Percentiles rank a stretch among this genome's conserved stretches.
phyloP scores from a whole-genome alignment of 1,140 invertebrate species.

The Aleiodes sp. region DNA sequence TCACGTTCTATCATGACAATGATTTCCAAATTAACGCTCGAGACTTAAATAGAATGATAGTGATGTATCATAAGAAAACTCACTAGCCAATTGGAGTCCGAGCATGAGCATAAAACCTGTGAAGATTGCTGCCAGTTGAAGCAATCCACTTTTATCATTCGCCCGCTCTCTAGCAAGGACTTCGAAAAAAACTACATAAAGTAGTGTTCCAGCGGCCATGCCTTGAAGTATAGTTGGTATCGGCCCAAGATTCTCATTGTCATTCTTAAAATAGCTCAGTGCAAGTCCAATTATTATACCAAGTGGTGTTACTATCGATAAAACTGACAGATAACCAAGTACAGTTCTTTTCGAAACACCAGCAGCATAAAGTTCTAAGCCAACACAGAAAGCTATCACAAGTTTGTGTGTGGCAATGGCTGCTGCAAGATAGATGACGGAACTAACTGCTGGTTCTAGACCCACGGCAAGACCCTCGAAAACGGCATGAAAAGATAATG shows the following conservation, averaged over 20 bases:
- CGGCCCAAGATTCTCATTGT: conserved; percentile 61
- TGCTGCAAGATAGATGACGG: conserved; percentile 75
- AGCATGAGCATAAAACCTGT: conserved; percentile 83
- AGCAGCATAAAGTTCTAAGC: conserved; percentile 75
- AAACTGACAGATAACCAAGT: conserved; percentile 69
- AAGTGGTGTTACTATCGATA: conserved; percentile 76
- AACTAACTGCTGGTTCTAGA: conserved; percentile 71
- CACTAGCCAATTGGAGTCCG: conserved; percentile 77
- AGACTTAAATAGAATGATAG: neutral
- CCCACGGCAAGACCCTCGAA: conserved; percentile 87
- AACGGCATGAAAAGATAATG: conserved; percentile 82
- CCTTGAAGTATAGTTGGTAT: conserved; percentile 75
- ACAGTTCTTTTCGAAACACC: conserved; percentile 69
- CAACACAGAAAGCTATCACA: conserved; percentile 77
- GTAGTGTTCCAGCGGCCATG: conserved; percentile 85
- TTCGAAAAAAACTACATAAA: conserved; percentile 93
- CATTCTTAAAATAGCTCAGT: conserved; percentile 60
- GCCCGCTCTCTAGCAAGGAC: conserved; percentile 82
- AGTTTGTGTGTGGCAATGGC: conserved; percentile 81
- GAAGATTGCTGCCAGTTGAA: conserved; percentile 76
- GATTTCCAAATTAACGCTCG: neutral
- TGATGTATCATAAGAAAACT: conserved; percentile 63
- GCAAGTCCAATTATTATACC: conserved; percentile 73
- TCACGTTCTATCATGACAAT: neutral
- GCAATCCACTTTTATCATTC: conserved; percentile 73